phyloP scores from a whole-genome alignment of 2,797 vertebrate species.

The Graptemys geographica region DNA sequence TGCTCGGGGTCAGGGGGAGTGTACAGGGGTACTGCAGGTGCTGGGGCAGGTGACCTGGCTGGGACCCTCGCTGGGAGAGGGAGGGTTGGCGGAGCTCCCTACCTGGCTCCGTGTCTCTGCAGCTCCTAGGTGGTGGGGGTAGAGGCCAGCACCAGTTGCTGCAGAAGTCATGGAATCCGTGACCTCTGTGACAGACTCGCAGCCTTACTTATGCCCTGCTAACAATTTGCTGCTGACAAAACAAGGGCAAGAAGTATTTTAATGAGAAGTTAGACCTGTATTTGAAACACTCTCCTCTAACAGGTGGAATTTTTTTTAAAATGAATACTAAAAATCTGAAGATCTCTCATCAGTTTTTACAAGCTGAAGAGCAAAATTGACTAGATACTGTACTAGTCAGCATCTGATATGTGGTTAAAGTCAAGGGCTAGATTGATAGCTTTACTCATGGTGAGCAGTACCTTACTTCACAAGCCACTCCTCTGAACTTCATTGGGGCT shows the following conservation, averaged over 20 bases:
- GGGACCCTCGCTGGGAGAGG: too few relatives aligned
- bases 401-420: background rate
- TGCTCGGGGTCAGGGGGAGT: too few relatives aligned
- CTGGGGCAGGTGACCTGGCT: too few relatives aligned
- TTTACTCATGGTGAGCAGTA: background rate
- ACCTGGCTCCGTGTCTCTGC: too few relatives aligned
- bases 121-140: too few relatives aligned
- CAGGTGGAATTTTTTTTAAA: background rate
- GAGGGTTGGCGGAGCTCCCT: too few relatives aligned
- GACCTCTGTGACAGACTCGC: too few relatives aligned
- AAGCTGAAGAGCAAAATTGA: background rate
- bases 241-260: background rate
- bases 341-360: background rate
- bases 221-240: background rate
- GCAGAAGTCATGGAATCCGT: too few relatives aligned
- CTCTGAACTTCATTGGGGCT: background rate
- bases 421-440: background rate
- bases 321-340: background rate
- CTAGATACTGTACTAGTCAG: background rate
- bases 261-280: background rate
- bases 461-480: background rate
- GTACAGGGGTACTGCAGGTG: too few relatives aligned
- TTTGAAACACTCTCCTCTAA: rapidly evolving
- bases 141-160: too few relatives aligned
- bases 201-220: background rate